phyloP scores from a whole-genome alignment of 2,113 vertebrate genomes.

The Hymenochirus boettgeri region DNA sequence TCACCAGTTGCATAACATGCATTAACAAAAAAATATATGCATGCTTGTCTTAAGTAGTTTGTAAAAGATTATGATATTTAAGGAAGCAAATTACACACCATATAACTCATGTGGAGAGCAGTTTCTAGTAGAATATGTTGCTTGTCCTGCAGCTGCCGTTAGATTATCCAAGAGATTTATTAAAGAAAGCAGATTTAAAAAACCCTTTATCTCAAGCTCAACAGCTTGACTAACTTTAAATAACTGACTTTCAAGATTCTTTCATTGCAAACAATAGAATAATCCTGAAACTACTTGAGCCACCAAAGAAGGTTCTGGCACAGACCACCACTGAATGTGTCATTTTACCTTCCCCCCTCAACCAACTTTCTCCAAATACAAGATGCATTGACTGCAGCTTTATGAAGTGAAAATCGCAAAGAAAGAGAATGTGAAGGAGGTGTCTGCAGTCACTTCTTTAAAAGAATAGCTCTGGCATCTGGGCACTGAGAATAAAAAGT shows the following conservation, averaged over 20 bases:
- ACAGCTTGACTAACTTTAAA: slow-evolving; percentile 95
- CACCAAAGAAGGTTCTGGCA: slow-evolving; percentile 82
- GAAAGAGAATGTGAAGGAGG: slow-evolving; percentile 82
- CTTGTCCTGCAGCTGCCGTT: slow-evolving; percentile 61
- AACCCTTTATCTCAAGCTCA: slow-evolving; percentile 79
- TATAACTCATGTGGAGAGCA: too few relatives aligned
- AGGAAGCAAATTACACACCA: too few relatives aligned
- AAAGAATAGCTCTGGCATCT: slow-evolving; percentile 77
- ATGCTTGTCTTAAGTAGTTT: too few relatives aligned
- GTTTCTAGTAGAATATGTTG: too few relatives aligned
- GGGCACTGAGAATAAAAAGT: slow-evolving; percentile 81
- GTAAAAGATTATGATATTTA: too few relatives aligned
- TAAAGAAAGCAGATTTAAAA: slow-evolving; percentile 77
- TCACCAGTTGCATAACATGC: too few relatives aligned
- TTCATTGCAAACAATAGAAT: slow-evolving; percentile 89
- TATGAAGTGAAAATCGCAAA: slow-evolving; percentile 90
- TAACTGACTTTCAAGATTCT: slow-evolving; percentile 98
- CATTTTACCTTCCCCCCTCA: slow-evolving; percentile 65
- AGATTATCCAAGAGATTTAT: slow-evolving; percentile 67
- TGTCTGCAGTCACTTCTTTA: slow-evolving; percentile 79
- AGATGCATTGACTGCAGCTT: slow-evolving; percentile 94
- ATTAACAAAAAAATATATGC: too few relatives aligned
- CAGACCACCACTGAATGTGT: slow-evolving; percentile 89
- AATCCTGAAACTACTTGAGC: slow-evolving; percentile 93
- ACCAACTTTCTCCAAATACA: slow-evolving; percentile 69